phyloP scores from a whole-genome alignment of 2,888 invertebrate genomes.

The Amphipoea lucens region DNA sequence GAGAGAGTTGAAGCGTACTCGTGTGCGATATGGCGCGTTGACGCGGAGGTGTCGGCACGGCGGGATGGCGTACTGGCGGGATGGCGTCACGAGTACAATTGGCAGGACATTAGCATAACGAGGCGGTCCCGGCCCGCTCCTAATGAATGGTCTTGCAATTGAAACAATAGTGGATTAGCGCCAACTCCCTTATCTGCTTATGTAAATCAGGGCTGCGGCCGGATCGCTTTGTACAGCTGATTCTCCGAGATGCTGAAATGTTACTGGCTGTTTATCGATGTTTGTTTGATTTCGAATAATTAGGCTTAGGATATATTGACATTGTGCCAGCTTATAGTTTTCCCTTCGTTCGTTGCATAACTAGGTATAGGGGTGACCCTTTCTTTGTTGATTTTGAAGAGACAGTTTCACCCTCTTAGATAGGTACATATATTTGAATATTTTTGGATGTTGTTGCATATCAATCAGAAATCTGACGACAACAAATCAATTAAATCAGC shows the following conservation, averaged over 20 bases:
- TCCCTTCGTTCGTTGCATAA: not conserved
- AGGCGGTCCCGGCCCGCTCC: slow-evolving; percentile 75
- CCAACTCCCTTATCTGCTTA: slow-evolving; percentile 82
- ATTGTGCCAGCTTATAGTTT: slow-evolving; percentile 28
- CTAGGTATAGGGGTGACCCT: slow-evolving; percentile 8
- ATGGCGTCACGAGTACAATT: slow-evolving; percentile 70
- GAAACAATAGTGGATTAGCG: slow-evolving; percentile 86
- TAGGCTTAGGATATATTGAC: slow-evolving; percentile 20
- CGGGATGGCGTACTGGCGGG: slow-evolving; percentile 23
- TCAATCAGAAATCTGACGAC: not conserved
- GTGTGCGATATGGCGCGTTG: slow-evolving; percentile 57
- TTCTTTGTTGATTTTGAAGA: slow-evolving; percentile 18
- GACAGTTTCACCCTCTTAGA: not conserved
- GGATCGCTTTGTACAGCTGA: slow-evolving; percentile 62
- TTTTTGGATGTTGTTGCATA: not conserved
- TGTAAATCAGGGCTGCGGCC: slow-evolving; percentile 73
- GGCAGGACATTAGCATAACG: slow-evolving; percentile 84
- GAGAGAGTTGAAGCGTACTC: slow-evolving; percentile 42
- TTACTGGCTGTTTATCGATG: slow-evolving; percentile 47
- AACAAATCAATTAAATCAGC: not conserved
- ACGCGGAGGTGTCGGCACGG: slow-evolving; percentile 58
- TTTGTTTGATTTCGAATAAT: slow-evolving; percentile 50
- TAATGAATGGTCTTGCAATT: slow-evolving; percentile 87
- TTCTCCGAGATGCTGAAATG: slow-evolving; percentile 49
- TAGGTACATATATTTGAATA: not conserved